phyloP scores from a whole-genome alignment of 1,140 invertebrate genomes.

The Centruroides vittatus region DNA sequence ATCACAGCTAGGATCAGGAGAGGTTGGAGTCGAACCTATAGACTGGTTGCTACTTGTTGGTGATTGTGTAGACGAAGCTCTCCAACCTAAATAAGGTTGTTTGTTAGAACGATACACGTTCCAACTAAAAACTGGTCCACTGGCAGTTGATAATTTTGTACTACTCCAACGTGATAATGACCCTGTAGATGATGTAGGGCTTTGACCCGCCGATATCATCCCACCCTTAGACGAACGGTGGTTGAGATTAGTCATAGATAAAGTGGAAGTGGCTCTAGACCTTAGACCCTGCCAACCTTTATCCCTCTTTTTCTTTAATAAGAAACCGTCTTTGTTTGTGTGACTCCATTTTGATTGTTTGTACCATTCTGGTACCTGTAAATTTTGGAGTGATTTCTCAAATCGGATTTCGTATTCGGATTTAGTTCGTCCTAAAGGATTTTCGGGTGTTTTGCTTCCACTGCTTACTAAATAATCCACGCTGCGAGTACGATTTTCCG shows the following conservation, averaged over 20 bases:
- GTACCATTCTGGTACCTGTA: neutral
- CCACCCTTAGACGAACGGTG: neutral
- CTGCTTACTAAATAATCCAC: too few relatives aligned
- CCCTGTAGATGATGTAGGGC: neutral
- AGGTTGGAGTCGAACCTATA: too few relatives aligned
- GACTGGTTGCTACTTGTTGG: too few relatives aligned
- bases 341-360: neutral
- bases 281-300: neutral
- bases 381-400: neutral
- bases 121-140: neutral
- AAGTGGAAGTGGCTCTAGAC: neutral
- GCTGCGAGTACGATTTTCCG: too few relatives aligned
- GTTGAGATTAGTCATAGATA: neutral
- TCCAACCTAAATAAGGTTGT: neutral
- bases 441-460: neutral
- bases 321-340: too few relatives aligned
- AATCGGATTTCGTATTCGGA: neutral
- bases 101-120: neutral
- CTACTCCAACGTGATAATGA: neutral
- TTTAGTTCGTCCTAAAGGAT: neutral
- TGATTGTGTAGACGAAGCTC: neutral
- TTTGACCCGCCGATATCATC: neutral
- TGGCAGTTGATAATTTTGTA: neutral
- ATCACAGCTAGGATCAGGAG: too few relatives aligned
- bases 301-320: neutral